Evolutionary conservation across 2,797 vertebrate species (phyloP), one percentile per base, ranked within the genome.

Genomic region (Xenopus petersii): DNA sequence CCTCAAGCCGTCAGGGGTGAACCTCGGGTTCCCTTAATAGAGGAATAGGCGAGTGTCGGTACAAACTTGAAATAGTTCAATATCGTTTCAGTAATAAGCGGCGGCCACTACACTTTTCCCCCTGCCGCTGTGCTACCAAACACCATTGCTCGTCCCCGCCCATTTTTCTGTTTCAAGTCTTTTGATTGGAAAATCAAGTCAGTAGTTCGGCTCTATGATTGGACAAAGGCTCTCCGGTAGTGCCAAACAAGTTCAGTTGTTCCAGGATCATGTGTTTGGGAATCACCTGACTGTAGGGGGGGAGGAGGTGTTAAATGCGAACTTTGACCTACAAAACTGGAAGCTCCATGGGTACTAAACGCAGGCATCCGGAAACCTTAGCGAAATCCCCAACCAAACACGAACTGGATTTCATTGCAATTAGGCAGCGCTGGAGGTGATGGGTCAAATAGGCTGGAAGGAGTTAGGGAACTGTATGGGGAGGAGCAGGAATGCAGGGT

Each of bases 201-300:
- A 48, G 30, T 3, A 36, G 33, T 36, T 0, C 0, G 49, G 13
- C n/a, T n/a, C 0, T 21, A 0, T 78, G 67, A 92, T 93, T 94
- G 85, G 92, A 1, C 0, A 6, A 47, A 84, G 91, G 47, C 65
- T 5, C 1, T 9, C 12, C 15, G 64, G 70, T 73, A 83, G 81
- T 2, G 48, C 13, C 3, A 21, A 59, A 21, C 81, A 85, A 48
- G 84, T 81, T 80, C 71, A 86, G 82, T 75, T 75, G 84, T 69
- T 81, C 48, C 72, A 55, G 55, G 30, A 82, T 92, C 91, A 93
- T 91, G 88, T 90, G 92, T 77, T 80, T 83, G 76, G 15, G 82
- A 87, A 89, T 96, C 95, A 96, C 92, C 93, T 96, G 95, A 98
- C 93, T 77, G 64, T 24, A 71, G 47, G 4, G 47, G 47, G 64